Percentiles rank a stretch among this genome's conserved stretches.
These are phyloP conservation scores for Teleogryllus occipitalis DNA, from an alignment of 1,140 invertebrate species.

Conservation along the genomic window DNA sequence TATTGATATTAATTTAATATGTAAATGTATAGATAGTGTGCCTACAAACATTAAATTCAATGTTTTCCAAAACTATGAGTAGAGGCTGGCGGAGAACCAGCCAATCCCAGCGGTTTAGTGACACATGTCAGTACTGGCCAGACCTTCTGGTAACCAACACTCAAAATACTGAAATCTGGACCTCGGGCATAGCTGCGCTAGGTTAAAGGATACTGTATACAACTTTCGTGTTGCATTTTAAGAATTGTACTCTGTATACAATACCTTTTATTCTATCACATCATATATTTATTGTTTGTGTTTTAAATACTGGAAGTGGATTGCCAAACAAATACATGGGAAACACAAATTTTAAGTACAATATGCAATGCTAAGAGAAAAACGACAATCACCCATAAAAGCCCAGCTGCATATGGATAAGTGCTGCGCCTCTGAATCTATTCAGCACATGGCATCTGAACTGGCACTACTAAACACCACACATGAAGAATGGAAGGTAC, in stretches of 20 bases:
- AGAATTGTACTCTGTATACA: constrained; percentile 5
- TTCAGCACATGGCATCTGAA: background rate
- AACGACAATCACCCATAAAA: background rate
- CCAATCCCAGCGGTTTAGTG: background rate
- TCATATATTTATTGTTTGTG: constrained; percentile 1
- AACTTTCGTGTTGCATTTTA: background rate
- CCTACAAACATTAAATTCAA: constrained; percentile 5
- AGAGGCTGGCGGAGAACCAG: background rate
- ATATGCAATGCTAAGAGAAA: constrained; percentile 1
- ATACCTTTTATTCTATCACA: constrained; percentile 5
- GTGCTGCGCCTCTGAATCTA: background rate
- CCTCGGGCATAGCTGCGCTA: constrained; percentile 2
- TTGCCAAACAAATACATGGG: constrained; percentile 1
- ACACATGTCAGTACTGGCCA: constrained; percentile 3
- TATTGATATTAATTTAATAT: constrained; percentile 6
- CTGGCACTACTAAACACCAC: background rate
- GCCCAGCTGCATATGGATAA: constrained; percentile 3
- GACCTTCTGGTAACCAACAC: background rate
- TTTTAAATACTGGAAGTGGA: constrained; percentile 5
- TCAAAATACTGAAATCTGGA: constrained; percentile 5
- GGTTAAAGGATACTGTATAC: constrained; percentile 4
- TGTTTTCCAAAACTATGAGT: background rate
- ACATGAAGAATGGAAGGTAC: constrained; percentile 4
- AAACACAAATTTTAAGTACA: constrained; percentile 6
- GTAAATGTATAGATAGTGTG: constrained; percentile 5